Base-by-base conservation (phyloP, 2,888 invertebrate genomes). In the Xestia xanthographa region DNA sequence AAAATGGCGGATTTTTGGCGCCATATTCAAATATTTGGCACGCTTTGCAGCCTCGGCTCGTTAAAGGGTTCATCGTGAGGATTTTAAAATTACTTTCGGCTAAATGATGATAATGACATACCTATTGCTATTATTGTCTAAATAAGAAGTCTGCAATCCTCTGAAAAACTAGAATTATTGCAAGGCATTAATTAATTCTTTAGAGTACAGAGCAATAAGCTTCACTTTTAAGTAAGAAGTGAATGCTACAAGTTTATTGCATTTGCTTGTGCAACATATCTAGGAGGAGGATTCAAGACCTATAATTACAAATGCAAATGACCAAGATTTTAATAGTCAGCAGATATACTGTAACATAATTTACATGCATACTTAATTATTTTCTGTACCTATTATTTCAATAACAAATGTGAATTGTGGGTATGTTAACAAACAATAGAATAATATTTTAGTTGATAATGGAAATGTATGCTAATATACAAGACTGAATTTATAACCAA, bases 391-490 rank as follows among this genome's bases (percentile, higher is more conserved):
- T 41, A 14, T 41, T 17, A 50, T 58, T 73, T 43, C 14, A 53
- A 50, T 43, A 58, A 14, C 5, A 34, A 68, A 63, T 43, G 56
- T 48, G 12, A 66, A 43, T 43, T 12, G 26, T 22, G 14, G 29
- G 14, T 50, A 53, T 22, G 14, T 6, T 45, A 66, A 72, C 41
- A 56, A 66, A 80, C 45, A 63, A 63, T 48, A 69, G 22, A 69
- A n/a, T 29, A 56, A 63, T 72, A 56, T 63, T 63, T 48, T 60
- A 29, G 12, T 66, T 62, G 1, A 14, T 43, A 43, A 68, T 77
- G 43, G 6, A 26, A 68, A 78, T 68, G 9, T 65, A 68, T 77
- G 63, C n/a, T 66, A 78, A 78, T 80, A n/a, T 5, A 58, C 50
- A 60, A 70, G 48, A 22, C 26, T 76, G 9, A 38, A 50, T 5